These are phyloP conservation scores for Petrocephalus microphthalmus DNA, from an alignment of 2,113 vertebrate species.

Conservation along the genomic window DNA sequence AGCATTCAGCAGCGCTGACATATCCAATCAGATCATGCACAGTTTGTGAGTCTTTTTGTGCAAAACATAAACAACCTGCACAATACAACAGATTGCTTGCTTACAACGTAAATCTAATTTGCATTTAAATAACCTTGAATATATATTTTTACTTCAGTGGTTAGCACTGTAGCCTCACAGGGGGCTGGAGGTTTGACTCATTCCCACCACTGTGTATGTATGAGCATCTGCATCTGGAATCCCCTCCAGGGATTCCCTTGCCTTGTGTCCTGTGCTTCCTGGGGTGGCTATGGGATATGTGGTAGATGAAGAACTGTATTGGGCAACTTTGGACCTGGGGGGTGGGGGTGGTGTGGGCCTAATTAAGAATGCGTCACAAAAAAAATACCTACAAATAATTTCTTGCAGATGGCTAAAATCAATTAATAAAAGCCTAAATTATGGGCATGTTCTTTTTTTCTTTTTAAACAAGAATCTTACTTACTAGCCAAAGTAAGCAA, in stretches of 20 bases:
- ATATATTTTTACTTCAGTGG: background rate
- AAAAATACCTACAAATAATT: background rate
- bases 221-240: background rate
- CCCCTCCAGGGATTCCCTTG: background rate
- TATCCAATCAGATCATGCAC: background rate
- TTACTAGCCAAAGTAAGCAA: background rate
- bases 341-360: background rate
- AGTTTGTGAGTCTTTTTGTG: background rate
- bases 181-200: background rate
- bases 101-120: background rate
- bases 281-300: background rate
- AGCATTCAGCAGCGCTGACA: background rate
- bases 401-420: background rate
- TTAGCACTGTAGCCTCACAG: background rate
- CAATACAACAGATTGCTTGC: background rate
- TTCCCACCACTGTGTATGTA: background rate
- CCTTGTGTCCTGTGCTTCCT: background rate
- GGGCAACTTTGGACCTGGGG: background rate
- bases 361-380: background rate
- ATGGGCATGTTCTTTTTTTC: background rate
- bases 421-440: background rate
- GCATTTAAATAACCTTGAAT: background rate
- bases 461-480: no score
- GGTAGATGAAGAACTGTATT: background rate
- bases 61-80: background rate